Percentiles rank a stretch among this genome's conserved stretches.
phyloP scores from a whole-genome alignment of 2,113 vertebrate species.

The Dromaius novaehollandiae region DNA sequence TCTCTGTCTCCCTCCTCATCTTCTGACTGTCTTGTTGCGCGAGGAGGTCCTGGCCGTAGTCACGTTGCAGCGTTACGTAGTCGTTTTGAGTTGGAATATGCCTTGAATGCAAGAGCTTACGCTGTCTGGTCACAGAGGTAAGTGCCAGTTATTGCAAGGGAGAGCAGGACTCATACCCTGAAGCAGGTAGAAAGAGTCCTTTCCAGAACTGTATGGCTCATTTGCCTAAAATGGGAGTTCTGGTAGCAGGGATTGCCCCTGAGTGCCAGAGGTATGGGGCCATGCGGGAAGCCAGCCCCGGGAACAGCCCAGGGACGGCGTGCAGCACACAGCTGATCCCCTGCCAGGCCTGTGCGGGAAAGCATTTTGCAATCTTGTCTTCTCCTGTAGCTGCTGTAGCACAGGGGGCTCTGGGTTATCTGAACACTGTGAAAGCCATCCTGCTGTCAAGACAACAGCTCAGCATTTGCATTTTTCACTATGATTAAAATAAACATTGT shows the following conservation, averaged over 20 bases:
- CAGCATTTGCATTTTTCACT: background rate
- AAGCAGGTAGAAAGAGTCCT: background rate
- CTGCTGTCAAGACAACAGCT: background rate
- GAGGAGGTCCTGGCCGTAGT: constrained; percentile 85
- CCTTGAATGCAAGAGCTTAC: constrained; percentile 83
- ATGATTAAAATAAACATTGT: background rate
- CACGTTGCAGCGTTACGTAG: constrained; percentile 88
- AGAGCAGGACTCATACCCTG: background rate
- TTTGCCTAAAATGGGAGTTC: background rate
- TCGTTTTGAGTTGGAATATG: constrained; percentile 90
- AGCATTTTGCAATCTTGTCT: background rate
- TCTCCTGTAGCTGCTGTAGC: background rate
- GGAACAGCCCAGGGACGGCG: background rate
- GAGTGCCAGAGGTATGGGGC: background rate
- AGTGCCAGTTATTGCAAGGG: background rate
- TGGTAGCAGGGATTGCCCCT: background rate
- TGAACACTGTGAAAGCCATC: background rate
- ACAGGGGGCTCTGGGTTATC: no score
- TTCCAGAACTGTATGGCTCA: fast-evolving
- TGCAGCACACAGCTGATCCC: background rate
- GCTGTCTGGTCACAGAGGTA: constrained; percentile 85
- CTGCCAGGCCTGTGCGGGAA: background rate
- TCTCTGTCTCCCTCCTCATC: constrained; percentile 92
- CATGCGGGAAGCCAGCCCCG: fast-evolving
- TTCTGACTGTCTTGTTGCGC: constrained; percentile 84